Evolutionary conservation across 2,113 vertebrate genomes (phyloP), one percentile per base, ranked within the genome.

Genomic region (Gymnorhina tibicen): DNA sequence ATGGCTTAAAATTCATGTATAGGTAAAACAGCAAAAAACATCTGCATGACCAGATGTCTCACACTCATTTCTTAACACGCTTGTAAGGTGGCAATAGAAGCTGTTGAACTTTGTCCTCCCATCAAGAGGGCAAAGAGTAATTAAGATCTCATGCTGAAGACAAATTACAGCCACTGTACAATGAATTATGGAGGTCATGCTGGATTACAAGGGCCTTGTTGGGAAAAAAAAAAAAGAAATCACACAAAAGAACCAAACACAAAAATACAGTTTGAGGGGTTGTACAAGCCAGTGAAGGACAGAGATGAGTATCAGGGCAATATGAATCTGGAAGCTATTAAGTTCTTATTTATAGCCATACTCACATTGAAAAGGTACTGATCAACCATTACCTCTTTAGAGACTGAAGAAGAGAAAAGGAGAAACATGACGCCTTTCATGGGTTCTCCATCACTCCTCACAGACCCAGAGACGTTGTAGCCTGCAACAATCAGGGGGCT

Each of bases 371-470:
- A 86, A 64, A 73, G 27, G 21, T 28, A 58, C 28, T 42, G 28
- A 70, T 7, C 32, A 19, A 27, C 10, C 42, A 80, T 97, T 95
- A 99, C 99, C 99, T 99, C 99, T 97, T 97, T 98, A 72, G 96
- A 89, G 58, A 99, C 98, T 0, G 95, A 96, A 47, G 99, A 98
- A 4, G 99, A 99, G 89, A 99, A 99, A 53, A 99, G 98, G 7
- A 99, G 98, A 89, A 99, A 99, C 97, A 98, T 99, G 97, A 99
- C 99, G 19, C 99, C 99, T 93, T 99, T 99, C 99, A 99, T 99
- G 41, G 99, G 99, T 60, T 99, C 99, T 89, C 99, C 99, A 42
- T 99, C 99, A 52, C 99, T 99, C 79, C 99, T 98, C 44, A 99
- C 99, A 85, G 98, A 99, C 66, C 99, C 99, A 4, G 98, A 99